Evolutionary conservation across 2,888 invertebrate species (phyloP), one percentile per base, ranked within the genome.

Genomic region (Nasonovia ribisnigri): DNA sequence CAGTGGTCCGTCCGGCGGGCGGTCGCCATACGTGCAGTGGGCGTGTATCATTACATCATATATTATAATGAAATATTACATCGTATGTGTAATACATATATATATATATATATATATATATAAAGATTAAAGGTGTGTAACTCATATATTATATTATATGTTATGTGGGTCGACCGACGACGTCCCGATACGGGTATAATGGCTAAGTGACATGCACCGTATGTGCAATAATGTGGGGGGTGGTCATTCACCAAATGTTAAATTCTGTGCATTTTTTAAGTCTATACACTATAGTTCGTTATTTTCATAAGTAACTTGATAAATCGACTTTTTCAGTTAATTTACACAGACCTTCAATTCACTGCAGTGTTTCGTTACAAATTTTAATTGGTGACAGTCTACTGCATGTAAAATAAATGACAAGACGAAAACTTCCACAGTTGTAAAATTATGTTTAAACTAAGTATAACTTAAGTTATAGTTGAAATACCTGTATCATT

Each of bases 1-100:
- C 77, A 77, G 77, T 77, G 36, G 77, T 77, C 20, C 8, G 77
- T 77, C 36, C 77, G 36, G 77, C 77, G 77, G 77, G 77, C 77
- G 77, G 77, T 77, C 77, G 36, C 77, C 77, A 77, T 77, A 77
- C 77, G 36, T 77, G 77, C 77, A 36, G 48, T 51, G 51, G 48
- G 88, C 36, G 51, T 51, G 24, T 88, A 51, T n/a, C 36, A 51
- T 88, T 88, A 88, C 88, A 36, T 88, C 88, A 88, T 51, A 48
- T 51, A 51, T 51, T 11, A 51, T 88, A 88, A n/a, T 88, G 54
- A 77, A 77, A 77, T 77, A 77, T 77, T 8, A 36, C 36, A 36
- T 36, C 77, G 20, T 77, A 8, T 77, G 36, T 36, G 77, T 36
- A 77, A 77, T 77, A 36, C 20, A 36, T 36, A 77, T 36, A 77